phyloP scores from a whole-genome alignment of 2,113 vertebrate genomes.

The Scalopus aquaticus region DNA sequence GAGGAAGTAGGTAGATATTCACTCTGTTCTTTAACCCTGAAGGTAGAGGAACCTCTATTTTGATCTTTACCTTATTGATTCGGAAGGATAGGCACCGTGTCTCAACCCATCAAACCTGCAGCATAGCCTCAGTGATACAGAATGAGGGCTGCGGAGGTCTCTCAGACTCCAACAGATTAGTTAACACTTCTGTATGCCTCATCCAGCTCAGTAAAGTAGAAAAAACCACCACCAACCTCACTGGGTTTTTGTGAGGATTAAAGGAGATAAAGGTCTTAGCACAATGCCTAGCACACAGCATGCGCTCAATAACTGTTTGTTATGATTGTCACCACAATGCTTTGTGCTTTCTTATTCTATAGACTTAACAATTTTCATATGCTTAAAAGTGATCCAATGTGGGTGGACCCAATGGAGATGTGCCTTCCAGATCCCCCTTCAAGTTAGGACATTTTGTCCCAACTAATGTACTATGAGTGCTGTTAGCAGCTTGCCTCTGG shows the following conservation, averaged over 20 bases:
- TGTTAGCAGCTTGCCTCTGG: not conserved
- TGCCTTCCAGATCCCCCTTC: not conserved
- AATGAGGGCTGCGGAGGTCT: not conserved
- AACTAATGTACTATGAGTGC: too few species aligned
- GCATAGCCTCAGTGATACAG: not conserved
- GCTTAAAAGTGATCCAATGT: not conserved
- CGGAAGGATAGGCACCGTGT: not conserved
- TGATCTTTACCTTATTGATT: not conserved
- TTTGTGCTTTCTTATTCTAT: not conserved
- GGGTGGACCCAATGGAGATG: not conserved
- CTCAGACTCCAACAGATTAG: not conserved
- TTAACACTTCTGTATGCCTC: not conserved
- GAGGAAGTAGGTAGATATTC: not conserved
- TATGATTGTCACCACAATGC: accelerated
- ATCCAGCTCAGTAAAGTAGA: not conserved
- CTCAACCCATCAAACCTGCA: not conserved
- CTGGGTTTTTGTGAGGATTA: not conserved
- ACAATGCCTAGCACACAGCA: accelerated
- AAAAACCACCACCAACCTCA: not conserved
- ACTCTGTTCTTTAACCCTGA: not conserved
- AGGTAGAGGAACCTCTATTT: not conserved
- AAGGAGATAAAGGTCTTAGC: not conserved
- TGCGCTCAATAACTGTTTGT: too few species aligned
- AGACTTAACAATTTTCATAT: not conserved
- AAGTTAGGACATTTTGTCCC: not conserved